Conservation (phyloP, 1,140 invertebrate genomes). For the Drosophila takahashii region DNA sequence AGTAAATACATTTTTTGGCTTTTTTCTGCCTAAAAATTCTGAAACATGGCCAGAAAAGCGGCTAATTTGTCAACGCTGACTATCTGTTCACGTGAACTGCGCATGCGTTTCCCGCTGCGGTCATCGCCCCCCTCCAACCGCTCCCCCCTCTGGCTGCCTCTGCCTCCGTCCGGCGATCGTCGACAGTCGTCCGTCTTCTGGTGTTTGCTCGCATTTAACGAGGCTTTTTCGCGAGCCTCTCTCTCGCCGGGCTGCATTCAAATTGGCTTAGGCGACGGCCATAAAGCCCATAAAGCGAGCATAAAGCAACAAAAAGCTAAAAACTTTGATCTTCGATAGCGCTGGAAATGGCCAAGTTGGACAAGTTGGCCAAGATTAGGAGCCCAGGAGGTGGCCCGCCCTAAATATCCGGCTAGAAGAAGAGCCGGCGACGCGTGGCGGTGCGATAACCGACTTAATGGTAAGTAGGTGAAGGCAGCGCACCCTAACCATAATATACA, state of each 20-base stretch:
- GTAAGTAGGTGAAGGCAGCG: constrained; percentile 62
- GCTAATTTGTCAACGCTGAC: constrained; percentile 14
- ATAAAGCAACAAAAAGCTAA: background rate
- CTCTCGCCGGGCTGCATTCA: constrained; percentile 43
- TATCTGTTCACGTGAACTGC: constrained; percentile 67
- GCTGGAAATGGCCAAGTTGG: constrained; percentile 7
- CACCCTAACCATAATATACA: background rate
- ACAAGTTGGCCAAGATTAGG: constrained; percentile 33
- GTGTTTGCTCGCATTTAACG: constrained; percentile 57
- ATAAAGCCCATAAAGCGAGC: constrained; percentile 18
- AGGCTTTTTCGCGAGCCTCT: constrained; percentile 37
- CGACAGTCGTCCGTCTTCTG: constrained; percentile 20
- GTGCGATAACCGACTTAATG: constrained; percentile 38
- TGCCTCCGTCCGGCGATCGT: background rate
- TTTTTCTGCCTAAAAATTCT: background rate
- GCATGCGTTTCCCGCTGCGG: constrained; percentile 51
- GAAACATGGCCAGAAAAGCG: background rate
- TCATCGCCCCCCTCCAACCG: constrained; percentile 2
- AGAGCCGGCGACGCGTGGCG: constrained; percentile 42
- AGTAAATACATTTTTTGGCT: background rate
- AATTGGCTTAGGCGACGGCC: constrained; percentile 23
- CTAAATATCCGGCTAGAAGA: constrained; percentile 25
- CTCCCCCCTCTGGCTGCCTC: background rate
- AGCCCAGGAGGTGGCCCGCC: constrained; percentile 25
- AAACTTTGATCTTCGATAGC: constrained; percentile 47